Conservation (phyloP, 2,888 invertebrate genomes). For the Norana najaformis region DNA sequence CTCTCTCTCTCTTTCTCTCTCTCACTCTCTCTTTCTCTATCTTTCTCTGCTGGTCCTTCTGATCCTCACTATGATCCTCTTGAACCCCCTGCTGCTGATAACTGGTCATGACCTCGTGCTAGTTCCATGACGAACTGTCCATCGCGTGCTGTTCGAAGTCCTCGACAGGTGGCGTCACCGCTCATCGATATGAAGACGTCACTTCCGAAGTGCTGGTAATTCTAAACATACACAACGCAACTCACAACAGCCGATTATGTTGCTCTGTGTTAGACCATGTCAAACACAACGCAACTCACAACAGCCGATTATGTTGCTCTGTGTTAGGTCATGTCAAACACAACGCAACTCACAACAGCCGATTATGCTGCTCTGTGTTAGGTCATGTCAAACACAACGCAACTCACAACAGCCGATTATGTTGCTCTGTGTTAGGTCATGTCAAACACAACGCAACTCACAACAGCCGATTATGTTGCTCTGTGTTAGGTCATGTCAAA, state of each 20-base stretch:
- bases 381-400: too few relatives aligned
- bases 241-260: not conserved
- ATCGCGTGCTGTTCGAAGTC: slow-evolving; percentile 79
- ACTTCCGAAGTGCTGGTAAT: slow-evolving; percentile 55
- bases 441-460: too few relatives aligned
- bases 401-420: too few relatives aligned
- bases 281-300: too few relatives aligned
- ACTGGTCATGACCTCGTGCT: slow-evolving; percentile 71
- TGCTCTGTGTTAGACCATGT: not conserved
- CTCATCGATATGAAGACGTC: slow-evolving; percentile 62
- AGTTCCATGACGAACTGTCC: slow-evolving; percentile 82
- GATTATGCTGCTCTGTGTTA: not conserved
- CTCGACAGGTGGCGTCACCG: slow-evolving; percentile 60
- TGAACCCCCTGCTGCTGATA: not conserved
- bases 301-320: too few relatives aligned
- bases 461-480: not conserved
- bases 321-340: too few relatives aligned
- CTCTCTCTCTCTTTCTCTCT: too few relatives aligned
- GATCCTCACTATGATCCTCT: too few relatives aligned
- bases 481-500: not conserved
- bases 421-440: too few relatives aligned
- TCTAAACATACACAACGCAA: slow-evolving; percentile 45
- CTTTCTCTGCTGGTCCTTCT: too few relatives aligned
- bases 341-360: not conserved
- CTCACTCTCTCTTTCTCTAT: too few relatives aligned